Base-by-base conservation (phyloP, 2,797 vertebrate genomes). In the Valencia hispanica region DNA sequence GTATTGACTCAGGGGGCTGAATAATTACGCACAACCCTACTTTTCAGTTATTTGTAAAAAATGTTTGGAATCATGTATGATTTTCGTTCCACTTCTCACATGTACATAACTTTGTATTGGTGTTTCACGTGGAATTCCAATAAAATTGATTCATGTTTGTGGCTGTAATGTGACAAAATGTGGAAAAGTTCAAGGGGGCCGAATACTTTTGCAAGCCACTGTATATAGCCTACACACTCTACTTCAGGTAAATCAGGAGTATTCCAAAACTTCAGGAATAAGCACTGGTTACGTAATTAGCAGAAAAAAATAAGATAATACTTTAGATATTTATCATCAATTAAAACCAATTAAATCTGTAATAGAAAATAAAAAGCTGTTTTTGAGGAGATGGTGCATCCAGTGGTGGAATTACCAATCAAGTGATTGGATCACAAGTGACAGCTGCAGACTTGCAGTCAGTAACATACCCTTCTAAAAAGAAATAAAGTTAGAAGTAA, bases 401-500 rank as follows among this genome's bases (percentile, higher is more conserved):
- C 6, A 53, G 7, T 25, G 5, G 8, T 10, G 25, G 25, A n/a
- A 53, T 53, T 25, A 53, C 51, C 34, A 36, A 39, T 41, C 27
- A 43, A 68, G 65, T 68, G 25, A 27, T 18, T 68, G 25, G 0
- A 27, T 1, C 5, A 27, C 39, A 43, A 68, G 14, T 12, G 41
- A 4, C 36, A 68, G 14, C 22, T n/a, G 39, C 36, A 6, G 14
- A 68, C 39, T n/a, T 41, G 22, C 39, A 1, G 2, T 15, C 7
- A 1, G 6, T 9, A 68, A 68, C 22, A 39, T n/a, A 66, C 11
- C 36, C 17, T 68, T 43, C 17, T 68, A 27, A 68, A n/a, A 68
- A 68, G 14, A 43, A 45, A 45, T 8, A 18, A 79, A 75, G 61
- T 50, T 9, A 14, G 68, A 9, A 61, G 76, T 72, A 86, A 86